A percentile compares a stretch with the other conserved stretches of the same genome.
Evolutionary conservation across 2,888 invertebrate species (phyloP).

Genomic region (Eulithis testata): DNA sequence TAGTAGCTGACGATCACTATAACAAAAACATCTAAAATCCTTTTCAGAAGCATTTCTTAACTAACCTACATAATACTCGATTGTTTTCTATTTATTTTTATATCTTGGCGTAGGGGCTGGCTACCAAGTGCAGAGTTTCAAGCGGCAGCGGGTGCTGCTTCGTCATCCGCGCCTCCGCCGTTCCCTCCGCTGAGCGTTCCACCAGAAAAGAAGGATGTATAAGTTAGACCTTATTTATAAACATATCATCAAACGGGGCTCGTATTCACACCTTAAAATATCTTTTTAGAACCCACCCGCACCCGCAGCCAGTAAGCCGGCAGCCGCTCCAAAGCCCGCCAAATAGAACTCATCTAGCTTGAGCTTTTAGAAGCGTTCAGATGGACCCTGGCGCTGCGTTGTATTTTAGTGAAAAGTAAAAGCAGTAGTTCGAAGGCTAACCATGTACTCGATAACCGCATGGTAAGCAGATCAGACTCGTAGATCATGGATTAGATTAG

Average conservation of each 20-base stretch:
- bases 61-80: too few species aligned
- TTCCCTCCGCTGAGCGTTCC: slow-evolving; percentile 16
- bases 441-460: slow-evolving; percentile 3
- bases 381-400: background rate
- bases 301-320: slow-evolving; percentile 1
- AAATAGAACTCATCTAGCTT: slow-evolving; percentile 9
- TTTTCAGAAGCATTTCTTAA: too few species aligned
- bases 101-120: slow-evolving; percentile 23
- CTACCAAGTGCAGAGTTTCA: slow-evolving; percentile 28
- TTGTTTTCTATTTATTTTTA: background rate
- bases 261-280: slow-evolving; percentile 7
- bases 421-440: slow-evolving; percentile 12
- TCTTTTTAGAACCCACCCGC: slow-evolving; percentile 7
- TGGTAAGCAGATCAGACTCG: slow-evolving; percentile 9
- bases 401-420: slow-evolving; percentile 9
- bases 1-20: too few species aligned
- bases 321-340: background rate
- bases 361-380: slow-evolving; percentile 1
- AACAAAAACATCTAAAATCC: too few species aligned
- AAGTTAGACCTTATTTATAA: slow-evolving; percentile 14
- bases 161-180: slow-evolving; percentile 10
- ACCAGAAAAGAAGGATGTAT: slow-evolving; percentile 24
- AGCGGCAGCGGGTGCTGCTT: slow-evolving; percentile 11
- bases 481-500: background rate
- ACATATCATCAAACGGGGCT: background rate